Conservation (phyloP, 2,113 vertebrate species). For the Pipra filicauda region DNA sequence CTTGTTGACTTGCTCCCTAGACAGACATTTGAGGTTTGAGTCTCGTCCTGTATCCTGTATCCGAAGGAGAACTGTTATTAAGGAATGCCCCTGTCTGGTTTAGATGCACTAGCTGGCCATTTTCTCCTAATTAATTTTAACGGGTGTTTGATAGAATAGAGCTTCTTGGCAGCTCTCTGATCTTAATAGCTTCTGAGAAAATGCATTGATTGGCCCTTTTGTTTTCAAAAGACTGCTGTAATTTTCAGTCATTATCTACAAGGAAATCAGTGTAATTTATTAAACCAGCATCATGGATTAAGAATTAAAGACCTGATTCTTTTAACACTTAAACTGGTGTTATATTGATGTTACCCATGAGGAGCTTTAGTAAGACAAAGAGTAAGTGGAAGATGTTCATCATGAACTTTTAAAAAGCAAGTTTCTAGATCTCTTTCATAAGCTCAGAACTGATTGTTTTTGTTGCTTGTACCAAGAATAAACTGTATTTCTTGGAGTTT, state of each 20-base stretch:
- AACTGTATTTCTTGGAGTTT: background rate
- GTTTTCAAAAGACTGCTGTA: constrained; percentile 35
- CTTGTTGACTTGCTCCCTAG: background rate
- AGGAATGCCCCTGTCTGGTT: background rate
- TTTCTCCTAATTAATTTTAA: constrained; percentile 38
- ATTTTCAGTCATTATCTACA: constrained; percentile 27
- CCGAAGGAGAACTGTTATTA: background rate
- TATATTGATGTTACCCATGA: background rate
- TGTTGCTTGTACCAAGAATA: background rate
- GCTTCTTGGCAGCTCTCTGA: constrained; percentile 28
- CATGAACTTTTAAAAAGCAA: background rate
- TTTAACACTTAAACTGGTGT: background rate
- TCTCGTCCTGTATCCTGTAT: background rate
- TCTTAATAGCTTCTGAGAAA: constrained; percentile 58
- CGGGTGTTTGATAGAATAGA: background rate
- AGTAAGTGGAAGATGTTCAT: background rate
- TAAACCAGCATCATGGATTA: constrained; percentile 15
- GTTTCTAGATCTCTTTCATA: background rate
- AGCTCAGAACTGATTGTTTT: background rate
- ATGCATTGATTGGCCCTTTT: constrained; percentile 30
- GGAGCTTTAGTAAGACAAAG: background rate
- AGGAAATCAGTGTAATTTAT: constrained; percentile 39
- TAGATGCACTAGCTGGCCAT: background rate
- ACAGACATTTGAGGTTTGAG: background rate
- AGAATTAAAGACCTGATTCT: constrained; percentile 35